Evolutionary conservation across 1,140 invertebrate genomes (phyloP), one percentile per base, ranked within the genome.

Genomic region (Periplaneta americana): DNA sequence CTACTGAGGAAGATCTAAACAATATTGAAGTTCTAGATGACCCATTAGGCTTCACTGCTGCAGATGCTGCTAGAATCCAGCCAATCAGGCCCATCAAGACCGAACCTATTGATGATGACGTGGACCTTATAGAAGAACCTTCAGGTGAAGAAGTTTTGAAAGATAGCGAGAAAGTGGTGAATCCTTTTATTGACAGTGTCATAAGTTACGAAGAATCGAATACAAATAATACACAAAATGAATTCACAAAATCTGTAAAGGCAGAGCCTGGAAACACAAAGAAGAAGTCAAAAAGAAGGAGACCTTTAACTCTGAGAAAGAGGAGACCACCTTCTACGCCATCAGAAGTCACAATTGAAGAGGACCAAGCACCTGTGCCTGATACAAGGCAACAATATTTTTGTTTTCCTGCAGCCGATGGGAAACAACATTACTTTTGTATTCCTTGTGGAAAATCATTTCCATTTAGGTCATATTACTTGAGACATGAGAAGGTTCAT

Each of bases 401-500:
- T 66, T 66, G 48, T 66, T 66, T 66, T 28, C 48, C 48, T 66
- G 48, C 48, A 28, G 48, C 48, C 11, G 48, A 66, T 66, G 48
- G 48, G 28, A 66, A 66, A 28, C 48, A 66, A n/a, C 48, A 66
- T 66, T 66, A 66, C 28, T 66, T n/a, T 66, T 66, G 48, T 66
- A 66, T 66, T 66, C 48, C 48, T 6, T 66, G 48, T 66, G 48
- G 48, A n/a, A 66, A 66, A n/a, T 66, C 48, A 66, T 66, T 66
- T 66, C 48, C 48, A 66, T 66, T 28, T 66, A n/a, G 48, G 48
- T 66, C 48, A n/a, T 66, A 66, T 66, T 66, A 66, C n/a, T 28
- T 66, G 77, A 78, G 77, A 28, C 77, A 78, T 32, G 77, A 78
- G 36, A 78, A 34, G 34, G 35, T 48, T 32, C 77, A 78, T 34